Base-by-base conservation (phyloP, 2,113 vertebrate genomes). In the Amazona vittata region DNA sequence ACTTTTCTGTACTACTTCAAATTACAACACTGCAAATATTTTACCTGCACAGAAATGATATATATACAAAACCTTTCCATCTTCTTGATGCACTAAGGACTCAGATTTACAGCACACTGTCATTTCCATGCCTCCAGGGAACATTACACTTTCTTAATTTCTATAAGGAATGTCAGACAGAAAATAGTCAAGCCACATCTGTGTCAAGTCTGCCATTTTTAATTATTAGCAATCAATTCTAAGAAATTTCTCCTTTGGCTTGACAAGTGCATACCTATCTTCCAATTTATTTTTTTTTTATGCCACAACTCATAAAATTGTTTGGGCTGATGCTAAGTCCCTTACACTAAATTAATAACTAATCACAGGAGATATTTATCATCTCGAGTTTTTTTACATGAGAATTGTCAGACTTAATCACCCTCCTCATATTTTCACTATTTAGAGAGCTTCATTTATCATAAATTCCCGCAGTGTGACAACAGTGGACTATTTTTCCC, bases 381-480 rank as follows among this genome's bases (percentile, higher is more conserved):
- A 98, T 98, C 97, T 97, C 47, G 44, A 98, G 96, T 59, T 97
- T 98, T 96, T 97, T 97, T 97, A 98, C 96, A 98, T 94, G 84
- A 98, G 98, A 97, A 98, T 98, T 98, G 99, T 98, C 98, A 99
- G 98, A 98, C 98, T 98, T 98, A 98, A 99, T 99, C 97, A 98
- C 94, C 93, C 91, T 98, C 76, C 92, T 97, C 97, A 97, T 98
- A 98, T 98, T 98, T 98, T 98, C 95, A 97, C 89, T 98, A 96
- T 96, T 98, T 97, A 95, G 84, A 70, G 73, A 86, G 92, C 83
- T 97, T 98, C 98, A 98, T 98, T 97, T 97, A 97, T 98, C 98
- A 97, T 89, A 97, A 94, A 95, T 92, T 97, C 97, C 50, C 96
- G 93, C 94, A 94, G 43, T 52, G 75, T 98, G 97, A 98, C 98